phyloP scores from a whole-genome alignment of 2,113 vertebrate genomes.

The Excalfactoria chinensis region DNA sequence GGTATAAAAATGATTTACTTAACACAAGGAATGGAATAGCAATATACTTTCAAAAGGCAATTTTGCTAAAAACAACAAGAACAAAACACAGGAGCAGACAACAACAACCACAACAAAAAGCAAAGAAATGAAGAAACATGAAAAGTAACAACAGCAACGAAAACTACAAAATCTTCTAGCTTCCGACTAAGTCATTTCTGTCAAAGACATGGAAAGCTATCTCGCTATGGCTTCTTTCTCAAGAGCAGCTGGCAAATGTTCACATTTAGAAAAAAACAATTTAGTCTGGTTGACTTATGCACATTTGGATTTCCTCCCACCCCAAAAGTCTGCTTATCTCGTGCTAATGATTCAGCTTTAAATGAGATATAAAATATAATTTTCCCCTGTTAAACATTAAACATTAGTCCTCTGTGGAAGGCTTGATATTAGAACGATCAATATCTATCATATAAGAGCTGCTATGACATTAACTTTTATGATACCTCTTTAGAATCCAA shows the following conservation, averaged over 20 bases:
- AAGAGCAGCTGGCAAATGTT: not conserved
- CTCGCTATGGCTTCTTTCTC: not conserved
- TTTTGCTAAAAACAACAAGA: not conserved
- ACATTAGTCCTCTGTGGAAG: not conserved
- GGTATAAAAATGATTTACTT: not conserved
- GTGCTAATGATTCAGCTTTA: slow-evolving; percentile 14
- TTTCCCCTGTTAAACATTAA: slow-evolving; percentile 17
- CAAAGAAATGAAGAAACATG: not conserved
- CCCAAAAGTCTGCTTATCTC: not conserved
- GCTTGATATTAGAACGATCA: slow-evolving; percentile 9
- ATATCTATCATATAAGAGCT: not conserved
- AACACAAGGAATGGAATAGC: not conserved
- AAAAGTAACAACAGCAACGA: not conserved
- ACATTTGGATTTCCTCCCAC: not conserved
- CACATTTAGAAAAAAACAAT: not conserved
- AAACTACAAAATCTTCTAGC: not conserved
- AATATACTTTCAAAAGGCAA: not conserved
- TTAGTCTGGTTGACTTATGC: not conserved
- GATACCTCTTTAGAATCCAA: not conserved
- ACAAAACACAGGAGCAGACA: not conserved
- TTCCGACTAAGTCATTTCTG: not conserved
- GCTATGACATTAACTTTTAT: slow-evolving; percentile 24
- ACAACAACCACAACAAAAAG: not conserved
- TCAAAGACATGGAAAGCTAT: not conserved
- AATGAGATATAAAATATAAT: slow-evolving; percentile 7